Percentiles rank a stretch among this genome's conserved stretches.
Conservation (phyloP, 1,140 invertebrate genomes). For the Temnothorax curvispinosus region DNA sequence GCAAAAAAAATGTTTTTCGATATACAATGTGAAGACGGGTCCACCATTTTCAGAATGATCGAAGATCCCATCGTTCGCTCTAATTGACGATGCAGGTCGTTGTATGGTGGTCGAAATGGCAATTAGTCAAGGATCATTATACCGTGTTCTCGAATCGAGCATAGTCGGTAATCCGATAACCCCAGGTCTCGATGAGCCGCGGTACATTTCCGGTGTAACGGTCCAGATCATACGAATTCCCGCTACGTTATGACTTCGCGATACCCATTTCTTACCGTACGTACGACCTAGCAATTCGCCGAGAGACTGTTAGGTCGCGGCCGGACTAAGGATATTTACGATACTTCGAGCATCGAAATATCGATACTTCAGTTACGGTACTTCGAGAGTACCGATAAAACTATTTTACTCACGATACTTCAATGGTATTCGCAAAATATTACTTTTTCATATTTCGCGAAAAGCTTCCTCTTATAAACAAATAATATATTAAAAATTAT, state of each 20-base stretch:
- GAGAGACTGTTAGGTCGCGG: conserved; percentile 41
- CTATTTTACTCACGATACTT: conserved; percentile 10
- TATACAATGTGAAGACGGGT: too few species aligned
- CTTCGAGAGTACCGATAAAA: conserved; percentile 24
- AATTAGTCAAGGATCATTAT: conserved; percentile 64
- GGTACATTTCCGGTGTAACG: conserved; percentile 63
- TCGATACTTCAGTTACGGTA: conserved; percentile 57
- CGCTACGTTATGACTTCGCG: conserved; percentile 55
- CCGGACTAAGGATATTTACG: conserved; percentile 20
- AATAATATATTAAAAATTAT: neutral
- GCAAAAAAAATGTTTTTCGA: neutral
- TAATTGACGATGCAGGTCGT: conserved; percentile 19
- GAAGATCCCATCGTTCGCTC: neutral
- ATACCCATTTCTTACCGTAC: conserved; percentile 53
- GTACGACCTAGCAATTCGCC: conserved; percentile 46
- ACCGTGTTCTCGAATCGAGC: conserved; percentile 21
- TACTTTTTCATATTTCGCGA: neutral
- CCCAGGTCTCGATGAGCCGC: conserved; percentile 48
- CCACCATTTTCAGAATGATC: neutral
- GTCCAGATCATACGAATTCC: conserved; percentile 60
- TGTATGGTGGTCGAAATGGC: conserved; percentile 16
- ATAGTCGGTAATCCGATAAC: conserved; percentile 27
- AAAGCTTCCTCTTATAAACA: neutral
- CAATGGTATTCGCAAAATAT: neutral
- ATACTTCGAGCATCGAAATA: conserved; percentile 33